Evolutionary conservation across 2,888 invertebrate genomes (phyloP).

Genomic region (Dugesia japonica): DNA sequence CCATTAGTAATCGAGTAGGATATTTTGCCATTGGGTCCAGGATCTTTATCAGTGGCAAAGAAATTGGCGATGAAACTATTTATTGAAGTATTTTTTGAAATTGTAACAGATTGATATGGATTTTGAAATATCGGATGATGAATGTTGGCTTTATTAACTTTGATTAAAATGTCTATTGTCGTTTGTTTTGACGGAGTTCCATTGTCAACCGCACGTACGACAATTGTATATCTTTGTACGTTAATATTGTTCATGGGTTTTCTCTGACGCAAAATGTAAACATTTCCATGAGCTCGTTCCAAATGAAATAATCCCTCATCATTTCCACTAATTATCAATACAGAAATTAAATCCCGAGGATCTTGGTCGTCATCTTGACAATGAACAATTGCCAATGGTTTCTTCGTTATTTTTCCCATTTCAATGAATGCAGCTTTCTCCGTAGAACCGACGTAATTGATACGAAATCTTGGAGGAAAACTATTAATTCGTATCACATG

Average conservation of each 20-base stretch:
- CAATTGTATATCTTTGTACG: neutral
- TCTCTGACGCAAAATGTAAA: neutral
- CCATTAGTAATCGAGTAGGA: neutral
- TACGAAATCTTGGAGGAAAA: neutral
- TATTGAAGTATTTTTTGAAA: neutral
- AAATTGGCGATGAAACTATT: slow-evolving; percentile 8
- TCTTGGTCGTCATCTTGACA: slow-evolving; percentile 10
- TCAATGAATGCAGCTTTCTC: neutral
- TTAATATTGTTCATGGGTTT: neutral
- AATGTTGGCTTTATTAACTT: slow-evolving; percentile 9
- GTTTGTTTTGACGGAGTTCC: neutral
- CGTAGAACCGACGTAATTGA: neutral
- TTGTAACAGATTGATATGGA: neutral
- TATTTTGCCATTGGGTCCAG: neutral
- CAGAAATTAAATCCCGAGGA: neutral
- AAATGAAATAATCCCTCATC: neutral
- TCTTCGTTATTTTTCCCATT: neutral
- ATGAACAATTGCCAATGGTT: neutral
- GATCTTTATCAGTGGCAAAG: neutral
- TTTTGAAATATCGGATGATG: neutral
- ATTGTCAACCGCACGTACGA: neutral
- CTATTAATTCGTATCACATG: neutral
- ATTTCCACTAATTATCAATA: neutral
- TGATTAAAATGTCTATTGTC: neutral
- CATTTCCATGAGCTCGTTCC: neutral